A percentile compares a stretch with the other conserved stretches of the same genome.
phyloP scores from a whole-genome alignment of 2,888 invertebrate species.

The Apantesis nais region DNA sequence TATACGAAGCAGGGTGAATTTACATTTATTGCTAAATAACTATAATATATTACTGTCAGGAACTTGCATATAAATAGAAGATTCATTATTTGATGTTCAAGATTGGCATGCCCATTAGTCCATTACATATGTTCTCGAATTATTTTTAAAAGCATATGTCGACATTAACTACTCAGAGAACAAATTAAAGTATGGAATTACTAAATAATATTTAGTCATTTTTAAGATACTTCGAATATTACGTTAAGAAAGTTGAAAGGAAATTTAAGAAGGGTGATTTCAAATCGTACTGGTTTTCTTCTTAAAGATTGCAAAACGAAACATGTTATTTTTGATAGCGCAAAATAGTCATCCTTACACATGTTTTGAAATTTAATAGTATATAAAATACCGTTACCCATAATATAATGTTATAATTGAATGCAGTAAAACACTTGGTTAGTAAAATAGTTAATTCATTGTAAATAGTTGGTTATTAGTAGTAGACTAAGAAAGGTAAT shows the following conservation, averaged over 20 bases:
- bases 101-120: not conserved
- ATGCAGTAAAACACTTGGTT: no score
- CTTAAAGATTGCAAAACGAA: not conserved
- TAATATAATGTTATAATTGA: no score
- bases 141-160: conserved; percentile 11
- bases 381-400: no score
- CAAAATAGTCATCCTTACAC: no score
- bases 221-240: not conserved
- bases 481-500: no score
- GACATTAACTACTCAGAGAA: not conserved
- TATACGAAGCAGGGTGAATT: not conserved
- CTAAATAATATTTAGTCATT: conserved; percentile 8
- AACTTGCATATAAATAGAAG: conserved; percentile 3
- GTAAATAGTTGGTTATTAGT: no score
- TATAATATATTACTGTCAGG: not conserved
- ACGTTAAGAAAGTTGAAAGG: not conserved
- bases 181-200: conserved; percentile 16
- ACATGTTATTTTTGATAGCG: no score
- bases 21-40: not conserved
- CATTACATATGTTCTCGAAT: conserved; percentile 2
- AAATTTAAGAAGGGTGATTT: not conserved
- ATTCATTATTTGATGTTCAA: conserved; percentile 5
- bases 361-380: no score
- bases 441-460: no score
- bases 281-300: not conserved